Base-by-base conservation (phyloP, 2,888 invertebrate genomes). In the Agrochola macilenta region DNA sequence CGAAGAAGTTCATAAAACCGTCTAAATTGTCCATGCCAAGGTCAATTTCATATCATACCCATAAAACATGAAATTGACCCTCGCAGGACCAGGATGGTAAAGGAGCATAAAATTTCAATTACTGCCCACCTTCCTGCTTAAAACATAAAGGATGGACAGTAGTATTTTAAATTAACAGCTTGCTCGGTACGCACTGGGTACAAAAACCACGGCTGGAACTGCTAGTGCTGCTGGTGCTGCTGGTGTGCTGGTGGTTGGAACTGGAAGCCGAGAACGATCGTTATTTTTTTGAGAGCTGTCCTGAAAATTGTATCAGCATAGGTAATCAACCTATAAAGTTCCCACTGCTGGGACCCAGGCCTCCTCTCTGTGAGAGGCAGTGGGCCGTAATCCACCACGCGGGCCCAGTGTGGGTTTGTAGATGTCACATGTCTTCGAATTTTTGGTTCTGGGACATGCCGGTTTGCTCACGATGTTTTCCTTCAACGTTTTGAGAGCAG, bases 61-160 rank as follows among this genome's bases (percentile, higher is more conserved):
- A 57, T 70, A 74, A 81, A 73, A 74, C 74, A 72, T 64, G 20
- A 64, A 75, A 83, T 49, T 85, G 83, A 58, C 49, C 86, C 79
- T 75, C 66, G 54, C 68, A 70, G 66, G 63, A 63, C 72, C 46
- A 61, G 58, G 63, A 78, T 68, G 83, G 57, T n/a, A 63, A 78
- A 69, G 60, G 57, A 85, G 74, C 83, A 82, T 84, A 84, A 70
- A 78, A 79, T 61, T 84, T 68, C 75, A 82, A 82, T 84, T 82
- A 61, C 82, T 63, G 64, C 86, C 83, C 75, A 84, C 83, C 86
- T 84, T 84, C 83, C 83, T 84, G 79, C 61, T 84, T 78, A 73
- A 85, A 74, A 85, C 30, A 85, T 82, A 64, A 75, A 78, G 70
- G 72, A 84, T 69, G 68, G 35, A 58, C 83, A 52, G 58, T 30